phyloP scores from a whole-genome alignment of 1,140 invertebrate genomes.

The Sesamia nonagrioides region DNA sequence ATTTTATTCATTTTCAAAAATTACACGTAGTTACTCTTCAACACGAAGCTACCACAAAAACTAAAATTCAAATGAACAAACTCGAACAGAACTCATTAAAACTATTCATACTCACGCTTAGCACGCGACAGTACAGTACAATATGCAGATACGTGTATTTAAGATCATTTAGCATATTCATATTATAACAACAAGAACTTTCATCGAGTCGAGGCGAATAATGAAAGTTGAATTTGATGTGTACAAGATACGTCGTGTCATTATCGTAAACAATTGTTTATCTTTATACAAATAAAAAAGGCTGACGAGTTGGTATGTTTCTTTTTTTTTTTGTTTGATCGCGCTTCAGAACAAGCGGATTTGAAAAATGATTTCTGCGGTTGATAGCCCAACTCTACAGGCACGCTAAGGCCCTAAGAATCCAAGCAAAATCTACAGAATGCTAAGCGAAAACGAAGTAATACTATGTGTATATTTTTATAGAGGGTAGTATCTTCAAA shows the following conservation, averaged over 20 bases:
- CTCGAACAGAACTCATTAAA: conserved; percentile 31
- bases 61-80: conserved; percentile 9
- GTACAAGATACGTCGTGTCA: conserved; percentile 26
- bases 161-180: conserved; percentile 67
- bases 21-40: not conserved
- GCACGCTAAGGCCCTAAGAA: no score
- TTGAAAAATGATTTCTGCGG: no score
- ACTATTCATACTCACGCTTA: conserved; percentile 19
- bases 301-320: no score
- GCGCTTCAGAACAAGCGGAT: no score
- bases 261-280: conserved; percentile 25
- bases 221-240: conserved; percentile 61
- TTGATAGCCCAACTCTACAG: no score
- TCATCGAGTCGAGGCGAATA: conserved; percentile 62
- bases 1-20: not conserved
- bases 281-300: no score
- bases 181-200: conserved; percentile 66
- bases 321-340: no score
- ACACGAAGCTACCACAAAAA: not conserved
- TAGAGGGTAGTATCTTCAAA: not conserved
- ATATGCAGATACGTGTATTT: conserved; percentile 23
- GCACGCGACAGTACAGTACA: conserved; percentile 5
- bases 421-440: no score
- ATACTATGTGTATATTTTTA: no score
- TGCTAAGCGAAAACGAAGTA: no score